These are phyloP conservation scores for Microctonus brassicae DNA, from an alignment of 2,888 invertebrate species.

Conservation along the genomic window DNA sequence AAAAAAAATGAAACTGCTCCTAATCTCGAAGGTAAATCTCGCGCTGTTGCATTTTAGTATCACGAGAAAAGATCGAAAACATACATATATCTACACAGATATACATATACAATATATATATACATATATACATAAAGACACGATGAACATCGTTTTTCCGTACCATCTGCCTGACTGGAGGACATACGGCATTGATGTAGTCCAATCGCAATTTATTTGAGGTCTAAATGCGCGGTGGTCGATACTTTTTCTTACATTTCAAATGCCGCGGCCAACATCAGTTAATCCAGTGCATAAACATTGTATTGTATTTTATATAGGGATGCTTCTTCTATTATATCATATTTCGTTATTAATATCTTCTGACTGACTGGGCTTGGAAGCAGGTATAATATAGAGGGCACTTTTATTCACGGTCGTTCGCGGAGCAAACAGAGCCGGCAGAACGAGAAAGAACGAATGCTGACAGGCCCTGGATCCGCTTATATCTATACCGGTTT, in stretches of 20 bases:
- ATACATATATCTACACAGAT: background rate
- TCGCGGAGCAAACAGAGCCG: constrained; percentile 42
- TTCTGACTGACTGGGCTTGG: constrained; percentile 66
- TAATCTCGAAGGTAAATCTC: constrained; percentile 65
- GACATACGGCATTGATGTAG: constrained; percentile 40
- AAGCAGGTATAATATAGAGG: constrained; percentile 55
- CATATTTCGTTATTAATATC: constrained; percentile 70
- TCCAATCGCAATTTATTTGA: constrained; percentile 31
- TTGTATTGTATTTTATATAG: constrained; percentile 66
- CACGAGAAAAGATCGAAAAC: constrained; percentile 55
- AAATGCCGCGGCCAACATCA: constrained; percentile 54
- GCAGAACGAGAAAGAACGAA: constrained; percentile 39
- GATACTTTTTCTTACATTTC: constrained; percentile 46
- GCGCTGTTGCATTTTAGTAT: constrained; percentile 51
- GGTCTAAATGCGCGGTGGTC: constrained; percentile 35
- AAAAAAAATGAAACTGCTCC: constrained; percentile 32
- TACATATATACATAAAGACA: no score
- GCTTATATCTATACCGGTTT: constrained; percentile 26
- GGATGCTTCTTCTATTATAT: constrained; percentile 68
- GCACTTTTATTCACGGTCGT: constrained; percentile 60
- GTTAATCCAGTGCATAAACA: constrained; percentile 68
- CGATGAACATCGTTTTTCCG: constrained; percentile 50
- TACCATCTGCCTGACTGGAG: constrained; percentile 56
- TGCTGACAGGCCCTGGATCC: constrained; percentile 46
- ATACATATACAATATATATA: no score